Evolutionary conservation across 2,888 invertebrate genomes (phyloP), one percentile per base, ranked within the genome.

Genomic region (Teinopalpus imperialis): DNA sequence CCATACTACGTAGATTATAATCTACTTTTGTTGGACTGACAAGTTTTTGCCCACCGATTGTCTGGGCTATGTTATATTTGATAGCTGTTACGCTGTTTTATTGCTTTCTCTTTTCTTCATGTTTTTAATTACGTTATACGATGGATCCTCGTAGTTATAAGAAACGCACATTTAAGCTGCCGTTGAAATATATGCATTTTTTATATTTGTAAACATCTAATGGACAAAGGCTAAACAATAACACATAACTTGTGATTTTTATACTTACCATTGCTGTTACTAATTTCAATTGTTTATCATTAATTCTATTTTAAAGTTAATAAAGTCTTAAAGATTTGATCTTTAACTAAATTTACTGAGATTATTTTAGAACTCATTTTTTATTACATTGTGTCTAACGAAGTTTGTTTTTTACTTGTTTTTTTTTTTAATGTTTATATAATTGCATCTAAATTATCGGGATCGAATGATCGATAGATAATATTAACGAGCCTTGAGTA

Each of bases 41-140:
- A n/a, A 14, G 12, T 31, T 29, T 18, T 34, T 29, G 39, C 39
- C 46, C 39, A 41, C 41, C 40, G 40, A 46, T 24, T 23, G 21
- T 12, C 26, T 7, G 41, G 40, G 41, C 41, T 40, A 46, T 41
- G 40, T 40, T 46, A 41, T 37, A 30, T 34, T 30, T 34, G 27
- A 31, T 35, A 43, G 29, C 34, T 34, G 42, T 35, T 21, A 39
- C 24, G 44, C 44, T 44, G 44, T 45, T 44, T 29, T 31, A 45
- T 45, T 39, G 44, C 45, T 45, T 45, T 12, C 14, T 30, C 3
- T 43, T 21, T 16, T 14, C 16, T 18, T 27, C 9, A 16, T 8
- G 3, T 8, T 13, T 13, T 14, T n/a, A 18, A 27, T 34, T 26
- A 21, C 12, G 14, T 24, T 24, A 32, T 31, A 14, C 31, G 21